These are phyloP conservation scores for Tryphoninae sp. DNA, from an alignment of 2,888 invertebrate genomes.

Conservation along the genomic window DNA sequence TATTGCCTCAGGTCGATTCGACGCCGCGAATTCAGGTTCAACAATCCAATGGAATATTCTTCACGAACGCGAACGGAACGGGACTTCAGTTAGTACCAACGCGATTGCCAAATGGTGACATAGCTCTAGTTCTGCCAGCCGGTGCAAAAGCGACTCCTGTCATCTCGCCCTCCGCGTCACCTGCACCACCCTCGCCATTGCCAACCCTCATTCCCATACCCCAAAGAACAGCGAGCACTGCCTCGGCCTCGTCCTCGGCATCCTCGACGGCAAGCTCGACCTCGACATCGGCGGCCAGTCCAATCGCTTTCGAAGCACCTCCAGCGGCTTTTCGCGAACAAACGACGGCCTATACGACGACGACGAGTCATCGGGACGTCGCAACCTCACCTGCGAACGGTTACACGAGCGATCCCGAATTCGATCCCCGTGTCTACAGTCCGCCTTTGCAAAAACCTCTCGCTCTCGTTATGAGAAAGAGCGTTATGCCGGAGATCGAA, in stretches of 20 bases:
- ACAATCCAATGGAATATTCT: slow-evolving; percentile 84
- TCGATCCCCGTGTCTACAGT: slow-evolving; percentile 80
- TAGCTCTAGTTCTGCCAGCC: slow-evolving; percentile 90
- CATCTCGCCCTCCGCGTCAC: slow-evolving; percentile 81
- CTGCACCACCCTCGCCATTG: slow-evolving; percentile 82
- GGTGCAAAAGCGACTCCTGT: slow-evolving; percentile 82
- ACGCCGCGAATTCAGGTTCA: slow-evolving; percentile 78
- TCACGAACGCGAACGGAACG: slow-evolving; percentile 87
- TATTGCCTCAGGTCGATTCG: slow-evolving; percentile 82
- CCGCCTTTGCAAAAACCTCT: slow-evolving; percentile 84
- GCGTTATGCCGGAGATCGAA: slow-evolving; percentile 83
- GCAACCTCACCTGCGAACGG: slow-evolving; percentile 80
- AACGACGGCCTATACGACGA: slow-evolving; percentile 72
- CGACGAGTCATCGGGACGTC: slow-evolving; percentile 82
- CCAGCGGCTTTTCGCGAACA: slow-evolving; percentile 82
- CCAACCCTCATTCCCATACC: slow-evolving; percentile 90
- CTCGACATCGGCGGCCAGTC: slow-evolving; percentile 81
- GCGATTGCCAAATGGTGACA: slow-evolving; percentile 90
- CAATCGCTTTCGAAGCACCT: slow-evolving; percentile 82
- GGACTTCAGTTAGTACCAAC: slow-evolving; percentile 91
- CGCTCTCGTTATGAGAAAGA: slow-evolving; percentile 88
- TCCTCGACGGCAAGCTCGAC: slow-evolving; percentile 81
- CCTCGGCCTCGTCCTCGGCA: slow-evolving; percentile 86
- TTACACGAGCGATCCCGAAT: slow-evolving; percentile 79
- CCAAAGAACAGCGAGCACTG: slow-evolving; percentile 88